phyloP scores from a whole-genome alignment of 2,113 vertebrate species.

The Apodemus speciosus region DNA sequence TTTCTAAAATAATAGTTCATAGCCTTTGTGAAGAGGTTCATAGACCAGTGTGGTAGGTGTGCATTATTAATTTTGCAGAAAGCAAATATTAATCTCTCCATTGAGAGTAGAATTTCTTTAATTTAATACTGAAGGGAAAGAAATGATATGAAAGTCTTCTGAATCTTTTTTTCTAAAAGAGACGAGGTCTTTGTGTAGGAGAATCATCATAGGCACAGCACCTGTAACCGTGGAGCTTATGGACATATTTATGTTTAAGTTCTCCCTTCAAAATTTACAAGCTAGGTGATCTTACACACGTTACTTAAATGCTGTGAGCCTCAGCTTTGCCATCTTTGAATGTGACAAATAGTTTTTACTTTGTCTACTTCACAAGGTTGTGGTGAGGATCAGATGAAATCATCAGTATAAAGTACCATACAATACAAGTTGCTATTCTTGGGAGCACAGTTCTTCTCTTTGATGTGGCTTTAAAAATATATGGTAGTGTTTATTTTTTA shows the following conservation, averaged over 20 bases:
- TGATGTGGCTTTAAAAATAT: slow-evolving; percentile 28
- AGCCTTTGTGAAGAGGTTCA: slow-evolving; percentile 15
- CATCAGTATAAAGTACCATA: slow-evolving; percentile 18
- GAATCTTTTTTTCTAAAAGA: slow-evolving; percentile 47
- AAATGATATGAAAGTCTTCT: slow-evolving; percentile 40
- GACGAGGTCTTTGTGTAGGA: slow-evolving; percentile 18
- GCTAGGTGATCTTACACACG: background rate
- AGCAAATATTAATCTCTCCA: slow-evolving; percentile 36
- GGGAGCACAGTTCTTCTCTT: slow-evolving; percentile 20
- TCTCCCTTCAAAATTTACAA: slow-evolving; percentile 48
- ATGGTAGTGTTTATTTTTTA: slow-evolving; percentile 49
- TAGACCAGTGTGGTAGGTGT: background rate
- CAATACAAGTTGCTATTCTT: slow-evolving; percentile 26
- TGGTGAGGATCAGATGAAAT: slow-evolving; percentile 25
- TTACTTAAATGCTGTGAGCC: slow-evolving; percentile 20
- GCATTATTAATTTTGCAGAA: slow-evolving; percentile 35
- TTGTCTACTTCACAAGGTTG: slow-evolving; percentile 42
- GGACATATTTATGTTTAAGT: slow-evolving; percentile 15
- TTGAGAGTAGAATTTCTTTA: slow-evolving; percentile 28
- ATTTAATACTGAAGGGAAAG: slow-evolving; percentile 27
- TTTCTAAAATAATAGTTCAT: slow-evolving; percentile 58
- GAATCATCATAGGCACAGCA: background rate
- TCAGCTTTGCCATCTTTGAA: slow-evolving; percentile 35
- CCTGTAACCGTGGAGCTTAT: background rate
- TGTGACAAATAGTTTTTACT: slow-evolving; percentile 31